Evolutionary conservation across 2,888 invertebrate genomes (phyloP).

Genomic region (Deilephila porcellus): DNA sequence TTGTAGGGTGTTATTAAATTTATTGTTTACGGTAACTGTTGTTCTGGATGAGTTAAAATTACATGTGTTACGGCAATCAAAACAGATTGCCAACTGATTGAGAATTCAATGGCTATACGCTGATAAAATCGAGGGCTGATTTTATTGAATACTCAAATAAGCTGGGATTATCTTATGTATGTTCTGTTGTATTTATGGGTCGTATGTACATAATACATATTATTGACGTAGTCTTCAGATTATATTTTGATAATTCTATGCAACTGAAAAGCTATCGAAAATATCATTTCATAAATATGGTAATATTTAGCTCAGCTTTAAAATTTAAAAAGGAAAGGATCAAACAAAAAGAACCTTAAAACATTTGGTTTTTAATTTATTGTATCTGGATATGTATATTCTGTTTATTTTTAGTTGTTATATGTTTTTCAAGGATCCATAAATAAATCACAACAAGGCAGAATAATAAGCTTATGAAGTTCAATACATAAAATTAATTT

Average conservation of each 20-base stretch:
- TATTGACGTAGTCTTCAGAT: neutral
- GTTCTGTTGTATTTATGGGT: neutral
- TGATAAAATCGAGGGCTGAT: neutral
- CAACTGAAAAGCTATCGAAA: too few relatives aligned
- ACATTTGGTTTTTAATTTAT: too few relatives aligned
- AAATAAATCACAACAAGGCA: neutral
- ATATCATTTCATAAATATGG: neutral
- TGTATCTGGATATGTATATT: too few relatives aligned
- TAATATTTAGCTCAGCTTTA: too few relatives aligned
- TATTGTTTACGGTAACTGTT: conserved; percentile 23
- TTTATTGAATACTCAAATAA: neutral
- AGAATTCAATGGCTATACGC: neutral
- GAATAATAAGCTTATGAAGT: neutral
- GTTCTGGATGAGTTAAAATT: neutral
- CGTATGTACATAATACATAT: neutral
- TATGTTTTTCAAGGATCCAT: neutral
- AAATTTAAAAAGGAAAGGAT: too few relatives aligned
- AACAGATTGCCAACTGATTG: neutral
- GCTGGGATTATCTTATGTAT: neutral
- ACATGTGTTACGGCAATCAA: neutral
- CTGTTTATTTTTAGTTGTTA: too few relatives aligned
- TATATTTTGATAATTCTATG: too few relatives aligned
- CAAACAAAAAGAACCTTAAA: too few relatives aligned
- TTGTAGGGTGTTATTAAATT: conserved; percentile 27
- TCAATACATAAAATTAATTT: neutral